phyloP scores from a whole-genome alignment of 2,888 invertebrate species.

The Nysson spinosus region DNA sequence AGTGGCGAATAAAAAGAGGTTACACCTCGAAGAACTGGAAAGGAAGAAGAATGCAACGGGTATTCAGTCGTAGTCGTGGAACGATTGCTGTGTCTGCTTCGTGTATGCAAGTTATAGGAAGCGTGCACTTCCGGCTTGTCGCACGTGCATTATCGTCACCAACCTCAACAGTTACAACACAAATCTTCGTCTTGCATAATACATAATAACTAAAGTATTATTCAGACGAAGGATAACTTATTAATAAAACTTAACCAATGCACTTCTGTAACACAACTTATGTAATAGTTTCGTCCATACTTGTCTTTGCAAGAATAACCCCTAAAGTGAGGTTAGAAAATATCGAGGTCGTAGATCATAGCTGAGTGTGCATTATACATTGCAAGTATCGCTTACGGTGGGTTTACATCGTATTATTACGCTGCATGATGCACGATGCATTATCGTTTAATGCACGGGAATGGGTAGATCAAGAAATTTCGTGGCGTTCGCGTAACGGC shows the following conservation, averaged over 20 bases:
- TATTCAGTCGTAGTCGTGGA: not conserved
- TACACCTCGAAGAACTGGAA: slow-evolving; percentile 21
- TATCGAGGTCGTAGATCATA: too few species aligned
- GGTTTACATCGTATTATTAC: slow-evolving; percentile 3
- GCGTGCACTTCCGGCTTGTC: slow-evolving; percentile 24
- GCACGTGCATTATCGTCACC: slow-evolving; percentile 24
- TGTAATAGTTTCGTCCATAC: too few species aligned
- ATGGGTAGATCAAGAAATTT: slow-evolving; percentile 25
- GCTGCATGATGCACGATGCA: slow-evolving; percentile 14
- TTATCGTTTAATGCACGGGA: slow-evolving; percentile 18
- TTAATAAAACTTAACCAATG: too few species aligned
- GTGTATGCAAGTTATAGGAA: slow-evolving; percentile 16
- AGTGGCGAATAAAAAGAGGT: not conserved
- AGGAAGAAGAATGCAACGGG: slow-evolving; percentile 7
- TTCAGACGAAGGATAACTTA: too few species aligned
- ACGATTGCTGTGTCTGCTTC: slow-evolving; percentile 23
- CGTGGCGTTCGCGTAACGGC: not conserved
- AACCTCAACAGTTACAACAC: not conserved
- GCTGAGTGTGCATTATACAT: too few species aligned
- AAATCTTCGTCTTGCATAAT: too few species aligned
- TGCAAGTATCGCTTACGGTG: not conserved
- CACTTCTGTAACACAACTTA: too few species aligned
- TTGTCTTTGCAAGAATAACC: too few species aligned
- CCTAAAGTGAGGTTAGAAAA: too few species aligned
- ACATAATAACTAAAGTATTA: too few species aligned